Conservation (phyloP, 2,113 vertebrate genomes). For the Trogon surrucura region DNA sequence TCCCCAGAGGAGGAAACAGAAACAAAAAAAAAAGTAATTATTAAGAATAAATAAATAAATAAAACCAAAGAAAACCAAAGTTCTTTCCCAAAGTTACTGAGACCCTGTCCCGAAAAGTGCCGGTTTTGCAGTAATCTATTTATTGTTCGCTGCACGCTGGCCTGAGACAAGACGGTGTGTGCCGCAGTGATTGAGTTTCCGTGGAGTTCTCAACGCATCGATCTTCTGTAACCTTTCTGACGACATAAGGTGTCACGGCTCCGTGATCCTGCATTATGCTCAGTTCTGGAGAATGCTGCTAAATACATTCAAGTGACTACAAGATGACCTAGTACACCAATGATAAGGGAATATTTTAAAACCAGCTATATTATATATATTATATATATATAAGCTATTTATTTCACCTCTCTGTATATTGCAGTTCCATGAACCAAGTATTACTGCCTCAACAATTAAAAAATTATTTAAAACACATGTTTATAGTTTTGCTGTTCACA, state of each 20-base stretch:
- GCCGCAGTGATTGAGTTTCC: constrained; percentile 73
- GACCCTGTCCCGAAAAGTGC: constrained; percentile 63
- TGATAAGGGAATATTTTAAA: constrained; percentile 88
- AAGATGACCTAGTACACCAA: constrained; percentile 83
- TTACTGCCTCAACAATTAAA: constrained; percentile 88
- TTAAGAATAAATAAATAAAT: constrained; percentile 53
- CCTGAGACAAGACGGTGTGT: constrained; percentile 57
- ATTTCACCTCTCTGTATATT: constrained; percentile 90
- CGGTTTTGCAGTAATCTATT: constrained; percentile 79
- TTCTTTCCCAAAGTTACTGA: constrained; percentile 78
- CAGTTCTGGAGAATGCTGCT: constrained; percentile 86
- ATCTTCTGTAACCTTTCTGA: constrained; percentile 73
- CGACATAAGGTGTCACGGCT: constrained; percentile 81
- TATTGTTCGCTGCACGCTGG: constrained; percentile 76
- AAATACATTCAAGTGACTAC: constrained; percentile 80
- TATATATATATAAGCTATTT: constrained; percentile 90
- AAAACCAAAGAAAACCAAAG: constrained; percentile 79
- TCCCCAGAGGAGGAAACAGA: constrained; percentile 63
- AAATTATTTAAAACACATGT: constrained; percentile 80
- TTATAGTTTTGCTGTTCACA: constrained; percentile 55
- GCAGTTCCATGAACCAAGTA: constrained; percentile 87
- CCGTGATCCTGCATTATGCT: constrained; percentile 78
- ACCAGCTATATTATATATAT: constrained; percentile 87
- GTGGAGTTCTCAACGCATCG: constrained; percentile 73
- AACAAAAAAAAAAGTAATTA: constrained; percentile 5